Conservation (phyloP, 2,113 vertebrate genomes). For the Columba livia region DNA sequence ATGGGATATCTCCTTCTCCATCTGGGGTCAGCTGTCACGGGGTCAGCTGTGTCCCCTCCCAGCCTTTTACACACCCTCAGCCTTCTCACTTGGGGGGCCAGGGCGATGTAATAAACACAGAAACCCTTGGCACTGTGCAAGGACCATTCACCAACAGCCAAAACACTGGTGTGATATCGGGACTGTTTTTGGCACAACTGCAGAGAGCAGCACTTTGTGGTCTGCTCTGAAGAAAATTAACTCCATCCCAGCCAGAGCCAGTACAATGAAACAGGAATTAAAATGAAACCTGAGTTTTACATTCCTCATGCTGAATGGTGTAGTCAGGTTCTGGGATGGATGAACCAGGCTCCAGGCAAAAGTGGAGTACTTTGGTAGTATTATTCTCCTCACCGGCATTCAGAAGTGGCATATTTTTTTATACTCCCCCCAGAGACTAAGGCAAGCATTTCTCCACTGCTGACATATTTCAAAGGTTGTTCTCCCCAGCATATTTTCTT, state of each 20-base stretch:
- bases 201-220: background rate
- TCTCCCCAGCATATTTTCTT: background rate
- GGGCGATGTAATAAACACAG: background rate
- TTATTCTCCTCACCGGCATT: background rate
- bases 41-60: background rate
- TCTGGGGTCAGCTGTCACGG: rapidly evolving
- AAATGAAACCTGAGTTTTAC: background rate
- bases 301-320: background rate
- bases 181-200: background rate
- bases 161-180: background rate
- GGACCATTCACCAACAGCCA: rapidly evolving
- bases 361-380: background rate
- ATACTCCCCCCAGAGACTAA: background rate
- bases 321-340: background rate
- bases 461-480: background rate
- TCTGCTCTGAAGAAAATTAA: background rate
- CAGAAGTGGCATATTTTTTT: background rate
- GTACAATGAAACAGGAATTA: background rate
- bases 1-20: background rate
- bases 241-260: background rate
- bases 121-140: rapidly evolving
- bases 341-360: background rate
- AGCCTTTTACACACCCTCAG: rapidly evolving
- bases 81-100: background rate
- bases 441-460: background rate